Conservation (phyloP, 2,888 invertebrate species). For the Tribolium freemani region DNA sequence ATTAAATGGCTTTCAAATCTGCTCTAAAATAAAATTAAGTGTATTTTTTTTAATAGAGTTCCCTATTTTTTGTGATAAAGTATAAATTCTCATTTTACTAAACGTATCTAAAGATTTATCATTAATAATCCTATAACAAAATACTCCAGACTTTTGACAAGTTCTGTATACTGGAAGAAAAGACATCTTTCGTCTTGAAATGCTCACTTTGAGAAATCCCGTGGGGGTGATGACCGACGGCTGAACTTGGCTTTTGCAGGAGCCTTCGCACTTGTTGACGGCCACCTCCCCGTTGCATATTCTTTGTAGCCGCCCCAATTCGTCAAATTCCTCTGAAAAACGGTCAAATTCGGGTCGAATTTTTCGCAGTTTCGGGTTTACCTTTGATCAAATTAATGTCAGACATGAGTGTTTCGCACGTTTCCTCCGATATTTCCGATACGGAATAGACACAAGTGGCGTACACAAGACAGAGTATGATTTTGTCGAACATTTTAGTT, state of each 20-base stretch:
- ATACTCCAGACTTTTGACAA: too few species aligned
- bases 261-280: conserved; percentile 95
- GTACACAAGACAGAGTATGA: conserved; percentile 51
- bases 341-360: not conserved
- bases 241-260: conserved; percentile 92
- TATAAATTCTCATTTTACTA: too few species aligned
- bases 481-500: conserved; percentile 42
- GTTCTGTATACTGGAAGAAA: too few species aligned
- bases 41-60: too few species aligned
- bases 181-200: too few species aligned
- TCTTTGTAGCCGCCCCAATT: conserved; percentile 84
- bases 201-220: conserved; percentile 86
- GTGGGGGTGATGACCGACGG: conserved; percentile 91
- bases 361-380: conserved; percentile 59
- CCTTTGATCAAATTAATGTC: conserved; percentile 91
- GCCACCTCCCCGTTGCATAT: conserved; percentile 92
- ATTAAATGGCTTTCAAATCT: too few species aligned
- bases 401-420: conserved; percentile 88
- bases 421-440: conserved; percentile 73
- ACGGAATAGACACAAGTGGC: conserved; percentile 55
- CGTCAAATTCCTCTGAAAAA: conserved; percentile 86
- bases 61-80: too few species aligned
- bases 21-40: too few species aligned
- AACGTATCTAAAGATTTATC: too few species aligned
- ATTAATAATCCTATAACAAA: too few species aligned